A percentile compares a stretch with the other conserved stretches of the same genome.
These are phyloP conservation scores for Apamea sordens DNA, from an alignment of 2,888 invertebrate genomes.

Conservation along the genomic window DNA sequence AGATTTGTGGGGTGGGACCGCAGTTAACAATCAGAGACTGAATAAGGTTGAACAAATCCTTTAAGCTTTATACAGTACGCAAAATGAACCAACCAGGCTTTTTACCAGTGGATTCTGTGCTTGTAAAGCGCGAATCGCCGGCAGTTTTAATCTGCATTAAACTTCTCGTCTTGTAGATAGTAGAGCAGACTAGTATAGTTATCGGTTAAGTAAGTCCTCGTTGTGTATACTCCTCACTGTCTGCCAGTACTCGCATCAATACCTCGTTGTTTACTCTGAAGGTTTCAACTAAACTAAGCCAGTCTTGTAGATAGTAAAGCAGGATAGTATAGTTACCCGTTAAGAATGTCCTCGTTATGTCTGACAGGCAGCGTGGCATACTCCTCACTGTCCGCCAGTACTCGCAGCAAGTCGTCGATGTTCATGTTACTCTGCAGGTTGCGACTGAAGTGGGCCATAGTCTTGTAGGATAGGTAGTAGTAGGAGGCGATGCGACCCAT, in stretches of 20 bases:
- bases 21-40: too few relatives aligned
- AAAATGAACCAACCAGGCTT: too few relatives aligned
- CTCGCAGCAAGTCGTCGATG: constrained; percentile 93
- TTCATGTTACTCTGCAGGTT: constrained; percentile 91
- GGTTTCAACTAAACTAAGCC: constrained; percentile 93
- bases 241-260: constrained; percentile 94
- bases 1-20: too few relatives aligned
- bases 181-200: constrained; percentile 65
- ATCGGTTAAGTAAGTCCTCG: constrained; percentile 98
- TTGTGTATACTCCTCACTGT: constrained; percentile 98
- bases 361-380: constrained; percentile 98
- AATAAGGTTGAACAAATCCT: too few relatives aligned
- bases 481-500: constrained; percentile 98
- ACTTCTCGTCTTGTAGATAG: too few relatives aligned
- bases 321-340: constrained; percentile 91
- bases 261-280: constrained; percentile 92
- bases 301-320: constrained; percentile 73
- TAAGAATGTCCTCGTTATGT: constrained; percentile 98
- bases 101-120: too few relatives aligned
- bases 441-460: constrained; percentile 95
- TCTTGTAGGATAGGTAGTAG: constrained; percentile 98
- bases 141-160: too few relatives aligned
- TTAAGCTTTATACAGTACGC: too few relatives aligned
- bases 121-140: too few relatives aligned
- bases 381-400: constrained; percentile 96